Percentiles rank a stretch among this genome's conserved stretches.
phyloP scores from a whole-genome alignment of 2,888 invertebrate genomes.

The Scotopteryx bipunctaria region DNA sequence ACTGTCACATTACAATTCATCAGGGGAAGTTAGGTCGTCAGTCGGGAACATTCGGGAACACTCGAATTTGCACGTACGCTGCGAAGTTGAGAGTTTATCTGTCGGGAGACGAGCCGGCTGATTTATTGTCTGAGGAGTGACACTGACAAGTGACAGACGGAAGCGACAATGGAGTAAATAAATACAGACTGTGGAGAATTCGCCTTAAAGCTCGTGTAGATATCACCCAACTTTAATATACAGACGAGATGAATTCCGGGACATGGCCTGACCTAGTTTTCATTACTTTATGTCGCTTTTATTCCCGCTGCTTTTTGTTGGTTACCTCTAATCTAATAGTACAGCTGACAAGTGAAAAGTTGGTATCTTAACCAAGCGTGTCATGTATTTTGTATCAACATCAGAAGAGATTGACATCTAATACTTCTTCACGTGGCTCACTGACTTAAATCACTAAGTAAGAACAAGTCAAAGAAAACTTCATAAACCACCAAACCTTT shows the following conservation, averaged over 20 bases:
- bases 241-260: not conserved
- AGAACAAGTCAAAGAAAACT: no score
- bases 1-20: slow-evolving; percentile 48
- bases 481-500: not conserved
- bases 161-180: slow-evolving; percentile 26
- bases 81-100: slow-evolving; percentile 52
- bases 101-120: slow-evolving; percentile 46
- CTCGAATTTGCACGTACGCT: slow-evolving; percentile 53
- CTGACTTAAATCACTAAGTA: no score
- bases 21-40: slow-evolving; percentile 36
- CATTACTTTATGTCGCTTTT: not conserved
- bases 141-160: slow-evolving; percentile 36
- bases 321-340: no score
- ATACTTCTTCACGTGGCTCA: no score
- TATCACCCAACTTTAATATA: slow-evolving; percentile 6
- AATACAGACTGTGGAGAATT: slow-evolving; percentile 3
- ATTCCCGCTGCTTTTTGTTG: not conserved
- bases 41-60: slow-evolving; percentile 33
- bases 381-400: no score
- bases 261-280: not conserved
- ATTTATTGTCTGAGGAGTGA: slow-evolving; percentile 45
- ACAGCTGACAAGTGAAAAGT: no score
- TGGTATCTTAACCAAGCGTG: no score
- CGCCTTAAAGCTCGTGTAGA: not conserved
- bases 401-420: no score